A percentile compares a stretch with the other conserved stretches of the same genome.
Evolutionary conservation across 2,888 invertebrate species (phyloP).

Genomic region (Nycteola revayana): DNA sequence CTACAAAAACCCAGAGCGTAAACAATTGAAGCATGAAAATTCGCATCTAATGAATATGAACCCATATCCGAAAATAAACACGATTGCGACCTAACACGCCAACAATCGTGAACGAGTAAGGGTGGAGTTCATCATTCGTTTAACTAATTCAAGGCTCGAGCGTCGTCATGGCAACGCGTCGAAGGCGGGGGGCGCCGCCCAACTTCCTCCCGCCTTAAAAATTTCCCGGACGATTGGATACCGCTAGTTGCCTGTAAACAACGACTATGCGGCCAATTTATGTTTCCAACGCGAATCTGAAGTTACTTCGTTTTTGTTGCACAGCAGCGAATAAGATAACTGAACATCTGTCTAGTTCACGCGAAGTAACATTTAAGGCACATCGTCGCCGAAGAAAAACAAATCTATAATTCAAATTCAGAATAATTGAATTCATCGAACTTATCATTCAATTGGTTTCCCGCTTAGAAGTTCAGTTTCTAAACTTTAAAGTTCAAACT

Average conservation of each 20-base stretch:
- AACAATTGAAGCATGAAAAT: too few species aligned
- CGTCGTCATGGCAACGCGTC: conserved; percentile 60
- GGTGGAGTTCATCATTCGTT: conserved; percentile 65
- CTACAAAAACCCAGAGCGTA: too few species aligned
- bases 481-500: too few species aligned
- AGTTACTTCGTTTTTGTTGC: conserved; percentile 20
- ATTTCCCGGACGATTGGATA: conserved; percentile 65
- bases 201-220: conserved; percentile 54
- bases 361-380: too few species aligned
- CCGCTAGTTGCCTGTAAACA: conserved; percentile 56
- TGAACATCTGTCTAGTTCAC: too few species aligned
- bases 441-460: too few species aligned
- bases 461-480: too few species aligned
- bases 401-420: too few species aligned
- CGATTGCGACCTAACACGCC: conserved; percentile 20
- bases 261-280: conserved; percentile 57
- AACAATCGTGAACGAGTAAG: conserved; percentile 40
- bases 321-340: too few species aligned
- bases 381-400: too few species aligned
- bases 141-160: conserved; percentile 66
- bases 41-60: conserved; percentile 5
- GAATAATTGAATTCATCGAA: too few species aligned
- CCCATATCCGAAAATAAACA: conserved; percentile 9
- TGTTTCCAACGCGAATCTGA: conserved; percentile 38
- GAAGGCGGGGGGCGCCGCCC: conserved; percentile 48